A percentile compares a stretch with the other conserved stretches of the same genome.
Evolutionary conservation across 2,888 invertebrate genomes (phyloP).

Genomic region (Rhingia campestris): DNA sequence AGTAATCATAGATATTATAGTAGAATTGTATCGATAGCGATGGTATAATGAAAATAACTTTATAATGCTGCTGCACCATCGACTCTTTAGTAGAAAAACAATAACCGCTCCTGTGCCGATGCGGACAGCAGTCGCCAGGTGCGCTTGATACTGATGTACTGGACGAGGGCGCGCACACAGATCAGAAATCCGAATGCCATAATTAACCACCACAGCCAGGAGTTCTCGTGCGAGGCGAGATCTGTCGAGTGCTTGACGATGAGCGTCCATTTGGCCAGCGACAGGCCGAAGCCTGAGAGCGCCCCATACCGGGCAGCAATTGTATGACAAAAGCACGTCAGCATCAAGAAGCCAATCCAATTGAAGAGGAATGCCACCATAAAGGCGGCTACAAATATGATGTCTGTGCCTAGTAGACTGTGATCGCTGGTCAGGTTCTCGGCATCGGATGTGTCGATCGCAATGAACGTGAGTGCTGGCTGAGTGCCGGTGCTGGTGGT

Average conservation of each 20-base stretch:
- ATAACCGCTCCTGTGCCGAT: constrained; percentile 92
- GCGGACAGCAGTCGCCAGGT: constrained; percentile 94
- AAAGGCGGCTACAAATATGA: constrained; percentile 96
- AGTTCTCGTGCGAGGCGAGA: constrained; percentile 92
- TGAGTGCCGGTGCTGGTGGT: constrained; percentile 77
- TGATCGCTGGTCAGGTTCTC: constrained; percentile 90
- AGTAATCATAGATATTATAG: constrained; percentile 58
- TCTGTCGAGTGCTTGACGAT: constrained; percentile 96
- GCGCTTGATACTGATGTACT: constrained; percentile 94
- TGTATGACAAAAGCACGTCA: constrained; percentile 97
- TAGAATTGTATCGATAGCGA: constrained; percentile 61
- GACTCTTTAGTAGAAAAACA: constrained; percentile 89
- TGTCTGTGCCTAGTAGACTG: constrained; percentile 93
- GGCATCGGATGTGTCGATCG: constrained; percentile 88
- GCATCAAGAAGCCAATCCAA: constrained; percentile 95
- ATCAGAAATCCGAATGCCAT: constrained; percentile 95
- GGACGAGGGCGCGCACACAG: constrained; percentile 93
- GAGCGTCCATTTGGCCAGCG: constrained; percentile 96
- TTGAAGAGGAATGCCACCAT: constrained; percentile 98
- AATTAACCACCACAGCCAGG: constrained; percentile 96
- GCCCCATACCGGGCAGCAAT: constrained; percentile 97
- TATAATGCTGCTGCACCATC: constrained; percentile 19
- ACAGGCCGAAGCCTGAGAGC: constrained; percentile 94
- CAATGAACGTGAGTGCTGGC: constrained; percentile 88
- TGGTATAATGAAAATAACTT: constrained; percentile 53